Base-by-base conservation (phyloP, 2,888 invertebrate species). In the Leptinotarsa peninsularis region DNA sequence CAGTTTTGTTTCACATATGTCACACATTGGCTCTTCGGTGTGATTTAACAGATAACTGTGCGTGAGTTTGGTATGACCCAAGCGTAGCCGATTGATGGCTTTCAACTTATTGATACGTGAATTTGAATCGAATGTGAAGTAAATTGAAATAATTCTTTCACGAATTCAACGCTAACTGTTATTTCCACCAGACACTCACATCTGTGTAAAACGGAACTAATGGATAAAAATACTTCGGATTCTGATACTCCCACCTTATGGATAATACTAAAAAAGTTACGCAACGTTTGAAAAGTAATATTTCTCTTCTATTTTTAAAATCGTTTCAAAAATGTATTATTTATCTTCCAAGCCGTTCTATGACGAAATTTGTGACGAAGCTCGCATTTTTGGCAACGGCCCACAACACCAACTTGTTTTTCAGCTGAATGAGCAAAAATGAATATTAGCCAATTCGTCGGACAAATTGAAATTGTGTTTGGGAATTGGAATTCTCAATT, bases 311-410 rank as follows among this genome's bases (percentile, higher is more conserved):
- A 63, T 63, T 43, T 63, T 63, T 63, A 43, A 63, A 63, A 63
- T 43, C 21, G 43, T 18, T 63, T 63, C 18, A 33, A 17, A 63
- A 63, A 63, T 63, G 7, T 33, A 43, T 63, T 63, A 63, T 63
- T 27, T 43, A 60, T 27, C 63, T 33, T 63, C n/a, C 15, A 63
- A 43, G 33, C n/a, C 63, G 27, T 14, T 68, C 21, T 70, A 58
- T 72, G 72, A 72, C 66, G 72, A 66, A 72, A 72, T 49, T 43
- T 27, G 66, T 72, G 72, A 72, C 72, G 72, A 72, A 3, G 49
- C 56, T 21, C 49, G 66, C 52, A 72, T 72, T 72, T 72, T 72
- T 72, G 72, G 72, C 72, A 72, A 18, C 49, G 66, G 52, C 63
- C 63, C 63, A 63, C 63, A n/a, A 18, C 43, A 33, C n/a, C 63